A percentile compares a stretch with the other conserved stretches of the same genome.
These are phyloP conservation scores for Tromatobia lineatoria DNA, from an alignment of 2,888 invertebrate species.

Conservation along the genomic window DNA sequence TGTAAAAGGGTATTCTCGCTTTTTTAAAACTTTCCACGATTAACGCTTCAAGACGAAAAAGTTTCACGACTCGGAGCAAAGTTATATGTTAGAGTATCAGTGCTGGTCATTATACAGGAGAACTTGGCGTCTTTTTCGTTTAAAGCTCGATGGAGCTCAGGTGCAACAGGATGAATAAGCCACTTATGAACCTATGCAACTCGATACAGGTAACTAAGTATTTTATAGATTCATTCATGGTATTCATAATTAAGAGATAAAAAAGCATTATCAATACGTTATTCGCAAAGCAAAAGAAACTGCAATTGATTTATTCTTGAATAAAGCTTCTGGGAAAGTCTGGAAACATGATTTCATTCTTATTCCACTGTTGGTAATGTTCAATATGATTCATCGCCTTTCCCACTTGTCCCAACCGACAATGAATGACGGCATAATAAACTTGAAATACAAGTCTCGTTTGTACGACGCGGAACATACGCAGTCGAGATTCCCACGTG, in stretches of 20 bases:
- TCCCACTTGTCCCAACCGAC: neutral
- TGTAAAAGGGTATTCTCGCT: neutral
- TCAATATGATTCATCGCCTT: neutral
- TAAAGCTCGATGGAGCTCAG: neutral
- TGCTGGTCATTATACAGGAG: neutral
- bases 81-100: neutral
- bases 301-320: no score
- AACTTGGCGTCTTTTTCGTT: neutral
- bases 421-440: neutral
- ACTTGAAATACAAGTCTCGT: neutral
- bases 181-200: no score
- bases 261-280: no score
- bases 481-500: neutral
- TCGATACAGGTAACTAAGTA: no score
- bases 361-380: neutral
- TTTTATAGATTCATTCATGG: no score
- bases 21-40: constrained; percentile 26
- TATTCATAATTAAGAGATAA: no score
- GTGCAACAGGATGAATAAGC: no score
- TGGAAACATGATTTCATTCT: neutral
- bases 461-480: neutral
- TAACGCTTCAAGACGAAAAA: constrained; percentile 36
- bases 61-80: constrained; percentile 14
- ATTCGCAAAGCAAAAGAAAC: no score
- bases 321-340: no score